Conservation (phyloP, 2,797 vertebrate species). For the Argentina silus region DNA sequence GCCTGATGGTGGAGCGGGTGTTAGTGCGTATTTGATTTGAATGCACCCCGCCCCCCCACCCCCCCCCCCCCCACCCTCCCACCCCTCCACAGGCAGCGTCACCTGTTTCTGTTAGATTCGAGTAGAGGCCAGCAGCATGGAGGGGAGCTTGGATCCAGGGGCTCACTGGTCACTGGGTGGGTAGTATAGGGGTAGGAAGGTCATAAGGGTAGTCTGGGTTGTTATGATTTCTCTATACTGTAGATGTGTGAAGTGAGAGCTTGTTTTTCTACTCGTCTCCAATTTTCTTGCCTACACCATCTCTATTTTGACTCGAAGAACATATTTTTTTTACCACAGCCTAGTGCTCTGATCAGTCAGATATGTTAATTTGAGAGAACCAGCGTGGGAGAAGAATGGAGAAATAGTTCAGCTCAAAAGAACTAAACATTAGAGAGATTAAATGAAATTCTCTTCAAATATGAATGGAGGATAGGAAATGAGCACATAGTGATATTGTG, state of each 20-base stretch:
- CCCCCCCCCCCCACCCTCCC: constrained; percentile 21
- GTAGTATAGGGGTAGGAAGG: constrained; percentile 12
- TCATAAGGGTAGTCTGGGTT: neutral
- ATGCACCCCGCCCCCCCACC: too few relatives aligned
- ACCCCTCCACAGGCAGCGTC: constrained; percentile 31
- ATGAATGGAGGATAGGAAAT: constrained; percentile 55
- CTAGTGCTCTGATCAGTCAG: constrained; percentile 21
- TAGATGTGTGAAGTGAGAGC: neutral
- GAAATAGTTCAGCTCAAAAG: constrained; percentile 24
- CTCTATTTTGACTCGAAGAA: constrained; percentile 21
- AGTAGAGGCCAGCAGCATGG: constrained; percentile 33
- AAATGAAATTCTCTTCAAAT: constrained; percentile 40
- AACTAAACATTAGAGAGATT: constrained; percentile 34
- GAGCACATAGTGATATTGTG: constrained; percentile 62
- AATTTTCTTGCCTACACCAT: constrained; percentile 7
- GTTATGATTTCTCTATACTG: neutral
- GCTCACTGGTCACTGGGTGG: constrained; percentile 31
- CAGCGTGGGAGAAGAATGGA: constrained; percentile 29
- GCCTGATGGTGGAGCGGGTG: constrained; percentile 40
- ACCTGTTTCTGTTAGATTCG: constrained; percentile 68
- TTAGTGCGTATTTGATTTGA: constrained; percentile 66
- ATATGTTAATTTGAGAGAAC: constrained; percentile 24
- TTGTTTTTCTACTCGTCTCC: constrained; percentile 21
- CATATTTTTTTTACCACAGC: constrained; percentile 23
- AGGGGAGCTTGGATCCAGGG: constrained; percentile 30